phyloP scores from a whole-genome alignment of 2,888 invertebrate genomes.

The Pyrrhosoma nymphula region DNA sequence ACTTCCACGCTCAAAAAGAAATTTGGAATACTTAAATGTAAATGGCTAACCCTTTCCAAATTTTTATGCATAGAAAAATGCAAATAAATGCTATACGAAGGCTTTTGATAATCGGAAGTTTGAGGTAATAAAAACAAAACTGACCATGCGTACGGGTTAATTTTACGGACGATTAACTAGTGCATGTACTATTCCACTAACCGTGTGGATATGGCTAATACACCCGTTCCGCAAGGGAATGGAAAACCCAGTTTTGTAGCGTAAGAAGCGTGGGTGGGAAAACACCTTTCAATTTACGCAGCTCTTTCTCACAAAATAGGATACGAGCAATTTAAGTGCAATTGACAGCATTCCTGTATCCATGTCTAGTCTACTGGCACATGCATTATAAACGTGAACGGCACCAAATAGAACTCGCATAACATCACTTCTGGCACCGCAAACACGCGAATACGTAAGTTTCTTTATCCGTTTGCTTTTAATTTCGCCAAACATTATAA shows the following conservation, averaged over 20 bases:
- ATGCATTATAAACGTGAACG: background rate
- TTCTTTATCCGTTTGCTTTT: too few relatives aligned
- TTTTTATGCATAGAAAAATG: too few relatives aligned
- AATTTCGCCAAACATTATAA: too few relatives aligned
- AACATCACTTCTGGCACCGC: background rate
- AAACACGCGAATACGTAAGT: too few relatives aligned
- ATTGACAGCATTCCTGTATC: background rate
- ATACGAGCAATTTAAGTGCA: background rate
- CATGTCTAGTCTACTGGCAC: background rate
- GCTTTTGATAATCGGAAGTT: too few relatives aligned
- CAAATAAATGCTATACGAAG: too few relatives aligned
- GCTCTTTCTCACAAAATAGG: background rate
- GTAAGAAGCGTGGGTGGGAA: background rate
- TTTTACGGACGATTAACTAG: background rate
- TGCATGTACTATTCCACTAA: too few relatives aligned
- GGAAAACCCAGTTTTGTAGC: background rate
- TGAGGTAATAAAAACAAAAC: too few relatives aligned
- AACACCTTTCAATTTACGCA: conserved; percentile 10
- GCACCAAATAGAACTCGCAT: background rate
- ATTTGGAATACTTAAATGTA: too few relatives aligned
- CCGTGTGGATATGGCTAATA: background rate
- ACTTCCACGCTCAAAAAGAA: too few relatives aligned
- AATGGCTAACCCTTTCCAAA: too few relatives aligned
- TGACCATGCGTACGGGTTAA: background rate
- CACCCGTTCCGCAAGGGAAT: background rate